A percentile compares a stretch with the other conserved stretches of the same genome.
Evolutionary conservation across 2,888 invertebrate genomes (phyloP).

Genomic region (Malthinus seriepunctatus): DNA sequence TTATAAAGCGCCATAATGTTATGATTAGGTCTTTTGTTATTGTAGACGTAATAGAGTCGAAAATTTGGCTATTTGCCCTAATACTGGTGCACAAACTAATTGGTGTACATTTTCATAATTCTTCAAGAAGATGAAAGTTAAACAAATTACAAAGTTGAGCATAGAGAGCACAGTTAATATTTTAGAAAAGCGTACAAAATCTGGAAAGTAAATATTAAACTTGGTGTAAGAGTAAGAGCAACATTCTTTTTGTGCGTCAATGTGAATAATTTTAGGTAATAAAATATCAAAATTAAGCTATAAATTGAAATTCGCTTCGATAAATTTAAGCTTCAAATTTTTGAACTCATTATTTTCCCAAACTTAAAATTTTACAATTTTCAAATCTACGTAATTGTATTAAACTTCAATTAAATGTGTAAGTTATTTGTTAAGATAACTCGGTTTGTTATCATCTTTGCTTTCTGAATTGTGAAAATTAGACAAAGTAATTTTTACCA

Average conservation of each 20-base stretch:
- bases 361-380: conserved; percentile 10
- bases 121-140: too few relatives aligned
- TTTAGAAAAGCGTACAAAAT: too few relatives aligned
- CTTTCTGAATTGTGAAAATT: background rate
- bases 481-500: conserved; percentile 1
- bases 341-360: conserved; percentile 23
- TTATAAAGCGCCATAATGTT: too few relatives aligned
- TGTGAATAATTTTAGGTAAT: conserved; percentile 47
- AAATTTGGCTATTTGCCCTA: too few relatives aligned
- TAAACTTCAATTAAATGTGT: conserved; percentile 19
- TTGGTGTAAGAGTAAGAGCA: too few relatives aligned
- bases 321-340: conserved; percentile 41
- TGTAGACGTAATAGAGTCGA: too few relatives aligned
- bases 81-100: too few relatives aligned
- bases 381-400: conserved; percentile 20
- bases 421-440: conserved; percentile 13
- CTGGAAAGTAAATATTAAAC: too few relatives aligned
- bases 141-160: too few relatives aligned
- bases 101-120: too few relatives aligned
- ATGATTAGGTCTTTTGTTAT: too few relatives aligned
- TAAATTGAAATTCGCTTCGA: conserved; percentile 52
- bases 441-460: background rate
- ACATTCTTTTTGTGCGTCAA: conserved; percentile 37
- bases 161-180: too few relatives aligned
- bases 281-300: conserved; percentile 51